Evolutionary conservation across 2,797 vertebrate species (phyloP).

Genomic region (Melanotaenia nigrans): DNA sequence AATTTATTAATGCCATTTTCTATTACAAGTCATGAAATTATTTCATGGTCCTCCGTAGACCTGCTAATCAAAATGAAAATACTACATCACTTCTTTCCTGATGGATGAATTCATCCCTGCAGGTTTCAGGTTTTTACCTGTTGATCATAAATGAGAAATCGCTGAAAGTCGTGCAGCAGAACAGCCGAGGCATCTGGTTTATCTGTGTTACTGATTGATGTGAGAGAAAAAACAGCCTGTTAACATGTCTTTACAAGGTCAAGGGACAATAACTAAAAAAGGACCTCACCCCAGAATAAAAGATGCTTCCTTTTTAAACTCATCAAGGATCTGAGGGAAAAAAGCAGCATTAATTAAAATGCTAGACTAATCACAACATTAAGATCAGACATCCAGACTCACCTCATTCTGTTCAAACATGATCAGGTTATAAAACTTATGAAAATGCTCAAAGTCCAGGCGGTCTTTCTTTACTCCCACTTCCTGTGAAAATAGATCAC

Average conservation of each 20-base stretch:
- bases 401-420: slow-evolving; percentile 97
- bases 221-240: slow-evolving; percentile 12
- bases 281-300: slow-evolving; percentile 93
- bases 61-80: no score
- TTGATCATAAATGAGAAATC: slow-evolving; percentile 92
- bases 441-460: slow-evolving; percentile 94
- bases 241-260: background rate
- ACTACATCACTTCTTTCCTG: no score
- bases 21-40: no score
- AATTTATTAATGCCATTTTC: no score
- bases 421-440: slow-evolving; percentile 94
- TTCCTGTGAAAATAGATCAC: slow-evolving; percentile 79
- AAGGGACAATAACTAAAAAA: background rate
- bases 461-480: slow-evolving; percentile 90
- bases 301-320: slow-evolving; percentile 93
- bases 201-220: slow-evolving; percentile 88
- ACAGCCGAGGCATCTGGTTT: slow-evolving; percentile 90
- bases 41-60: no score
- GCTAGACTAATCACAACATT: background rate
- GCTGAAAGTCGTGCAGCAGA: slow-evolving; percentile 92
- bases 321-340: slow-evolving; percentile 89
- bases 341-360: background rate
- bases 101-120: background rate
- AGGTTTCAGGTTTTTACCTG: slow-evolving; percentile 80
- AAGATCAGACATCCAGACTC: slow-evolving; percentile 58